phyloP scores from a whole-genome alignment of 2,113 vertebrate species.

The Actinemys pallida region DNA sequence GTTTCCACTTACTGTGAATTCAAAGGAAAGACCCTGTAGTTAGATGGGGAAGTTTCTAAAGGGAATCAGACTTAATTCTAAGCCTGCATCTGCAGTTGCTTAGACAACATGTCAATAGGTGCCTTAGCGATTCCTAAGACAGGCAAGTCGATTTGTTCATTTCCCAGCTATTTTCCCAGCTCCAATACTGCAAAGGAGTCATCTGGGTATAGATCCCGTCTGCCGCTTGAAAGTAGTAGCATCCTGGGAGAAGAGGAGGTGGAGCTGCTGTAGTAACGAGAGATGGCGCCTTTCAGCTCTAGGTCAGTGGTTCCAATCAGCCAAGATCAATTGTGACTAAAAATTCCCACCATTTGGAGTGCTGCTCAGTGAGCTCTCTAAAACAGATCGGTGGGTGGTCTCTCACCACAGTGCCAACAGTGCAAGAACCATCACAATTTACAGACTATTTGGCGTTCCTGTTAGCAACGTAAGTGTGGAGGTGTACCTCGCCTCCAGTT shows the following conservation, averaged over 20 bases:
- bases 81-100: background rate
- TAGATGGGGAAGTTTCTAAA: background rate
- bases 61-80: background rate
- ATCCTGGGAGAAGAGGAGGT: background rate
- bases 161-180: background rate
- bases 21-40: background rate
- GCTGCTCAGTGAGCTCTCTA: background rate
- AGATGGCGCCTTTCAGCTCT: background rate
- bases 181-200: background rate
- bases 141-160: background rate
- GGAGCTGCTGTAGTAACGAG: background rate
- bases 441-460: background rate
- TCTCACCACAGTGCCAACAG: background rate
- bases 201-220: background rate
- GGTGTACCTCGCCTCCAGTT: background rate
- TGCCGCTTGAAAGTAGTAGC: background rate
- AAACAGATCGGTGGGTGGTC: background rate
- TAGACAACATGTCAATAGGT: background rate
- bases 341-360: background rate
- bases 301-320: background rate
- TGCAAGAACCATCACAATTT: background rate
- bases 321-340: background rate
- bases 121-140: background rate
- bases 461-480: background rate
- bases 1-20: background rate